These are phyloP conservation scores for Nematolebias whitei DNA, from an alignment of 2,113 vertebrate genomes.

Conservation along the genomic window DNA sequence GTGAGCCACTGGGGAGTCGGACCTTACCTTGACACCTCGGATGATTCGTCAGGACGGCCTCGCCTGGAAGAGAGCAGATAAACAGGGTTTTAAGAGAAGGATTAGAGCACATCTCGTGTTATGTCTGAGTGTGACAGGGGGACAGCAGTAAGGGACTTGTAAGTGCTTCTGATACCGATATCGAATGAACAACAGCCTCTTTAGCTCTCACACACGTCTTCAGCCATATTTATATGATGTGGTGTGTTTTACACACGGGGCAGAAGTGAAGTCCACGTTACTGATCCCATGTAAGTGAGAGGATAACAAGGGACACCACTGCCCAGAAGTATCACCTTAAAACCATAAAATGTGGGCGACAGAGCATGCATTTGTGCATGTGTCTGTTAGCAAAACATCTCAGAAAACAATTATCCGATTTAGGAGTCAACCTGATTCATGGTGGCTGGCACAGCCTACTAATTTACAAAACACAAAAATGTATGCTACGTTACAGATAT, in stretches of 20 bases:
- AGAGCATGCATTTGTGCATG: too few species aligned
- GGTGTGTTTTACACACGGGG: background rate
- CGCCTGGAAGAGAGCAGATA: constrained; percentile 65
- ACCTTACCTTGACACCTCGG: constrained; percentile 60
- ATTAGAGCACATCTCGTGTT: constrained; percentile 24
- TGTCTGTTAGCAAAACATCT: too few species aligned
- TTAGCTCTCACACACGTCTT: constrained; percentile 12
- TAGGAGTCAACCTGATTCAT: too few species aligned
- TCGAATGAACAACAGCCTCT: too few species aligned
- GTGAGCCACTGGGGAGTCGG: constrained; percentile 20
- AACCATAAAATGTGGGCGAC: too few species aligned
- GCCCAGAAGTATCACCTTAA: constrained; percentile 8
- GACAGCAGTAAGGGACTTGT: constrained; percentile 26
- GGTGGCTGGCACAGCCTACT: too few species aligned
- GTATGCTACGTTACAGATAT: too few species aligned
- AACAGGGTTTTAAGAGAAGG: constrained; percentile 22
- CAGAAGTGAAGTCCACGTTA: constrained; percentile 12
- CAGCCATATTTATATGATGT: background rate
- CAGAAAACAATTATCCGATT: too few species aligned
- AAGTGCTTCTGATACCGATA: background rate
- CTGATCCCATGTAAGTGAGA: constrained; percentile 52
- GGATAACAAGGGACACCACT: constrained; percentile 51
- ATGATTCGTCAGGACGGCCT: constrained; percentile 60
- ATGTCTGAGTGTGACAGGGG: constrained; percentile 22
- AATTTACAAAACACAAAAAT: too few species aligned